phyloP scores from a whole-genome alignment of 2,113 vertebrate genomes.

The Pelmatolapia mariae region DNA sequence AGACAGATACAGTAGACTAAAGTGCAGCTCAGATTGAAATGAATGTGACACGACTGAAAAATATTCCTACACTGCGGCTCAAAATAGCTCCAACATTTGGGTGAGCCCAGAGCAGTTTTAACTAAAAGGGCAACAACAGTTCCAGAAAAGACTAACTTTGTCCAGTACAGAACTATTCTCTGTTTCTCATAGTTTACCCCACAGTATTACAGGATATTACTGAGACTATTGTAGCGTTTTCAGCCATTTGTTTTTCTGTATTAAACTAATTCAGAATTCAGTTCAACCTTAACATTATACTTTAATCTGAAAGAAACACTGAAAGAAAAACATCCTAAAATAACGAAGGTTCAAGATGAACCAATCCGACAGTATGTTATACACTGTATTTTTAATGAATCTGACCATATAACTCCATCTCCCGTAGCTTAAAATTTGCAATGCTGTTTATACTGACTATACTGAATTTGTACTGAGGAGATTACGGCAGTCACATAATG shows the following conservation, averaged over 20 bases:
- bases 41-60: background rate
- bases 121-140: background rate
- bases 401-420: background rate
- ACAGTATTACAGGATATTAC: background rate
- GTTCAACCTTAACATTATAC: background rate
- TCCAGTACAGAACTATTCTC: background rate
- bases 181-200: background rate
- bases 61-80: background rate
- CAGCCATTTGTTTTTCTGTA: background rate
- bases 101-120: slow-evolving; percentile 8
- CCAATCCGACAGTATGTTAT: background rate
- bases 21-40: background rate
- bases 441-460: background rate
- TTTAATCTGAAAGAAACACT: background rate
- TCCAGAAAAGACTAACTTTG: background rate
- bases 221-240: background rate
- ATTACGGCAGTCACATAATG: background rate
- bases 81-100: slow-evolving; percentile 2
- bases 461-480: background rate
- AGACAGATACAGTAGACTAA: background rate
- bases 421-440: background rate
- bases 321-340: background rate
- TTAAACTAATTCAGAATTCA: background rate
- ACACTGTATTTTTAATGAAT: background rate
- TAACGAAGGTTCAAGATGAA: background rate